Percentiles rank a stretch among this genome's conserved stretches.
phyloP scores from a whole-genome alignment of 1,140 invertebrate species.

The Bombus sibiricus region DNA sequence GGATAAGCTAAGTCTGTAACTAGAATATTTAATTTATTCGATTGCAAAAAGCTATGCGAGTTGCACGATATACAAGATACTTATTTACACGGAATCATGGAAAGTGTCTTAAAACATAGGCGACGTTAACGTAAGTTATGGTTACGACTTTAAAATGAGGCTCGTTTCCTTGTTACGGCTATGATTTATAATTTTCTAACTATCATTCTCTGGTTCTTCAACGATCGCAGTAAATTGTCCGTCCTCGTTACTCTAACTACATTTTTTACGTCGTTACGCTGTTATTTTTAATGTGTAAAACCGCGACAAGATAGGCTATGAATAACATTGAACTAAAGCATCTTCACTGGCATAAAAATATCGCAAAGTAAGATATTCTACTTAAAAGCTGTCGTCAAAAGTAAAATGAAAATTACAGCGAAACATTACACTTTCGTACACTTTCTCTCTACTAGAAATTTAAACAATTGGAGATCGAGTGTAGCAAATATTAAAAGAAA shows the following conservation, averaged over 20 bases:
- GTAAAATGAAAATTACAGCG: neutral
- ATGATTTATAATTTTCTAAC: conserved; percentile 15
- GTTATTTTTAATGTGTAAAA: neutral
- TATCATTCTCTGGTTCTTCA: conserved; percentile 11
- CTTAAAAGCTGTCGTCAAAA: neutral
- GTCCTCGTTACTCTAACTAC: neutral
- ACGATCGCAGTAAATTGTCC: conserved; percentile 4
- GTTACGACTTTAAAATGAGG: neutral
- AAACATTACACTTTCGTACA: neutral
- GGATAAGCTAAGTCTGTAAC: too few species aligned
- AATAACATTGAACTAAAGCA: neutral
- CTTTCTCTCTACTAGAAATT: neutral
- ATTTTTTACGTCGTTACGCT: neutral
- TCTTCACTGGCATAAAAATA: neutral
- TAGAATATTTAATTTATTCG: neutral
- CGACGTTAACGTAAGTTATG: conserved; percentile 9
- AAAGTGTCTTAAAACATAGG: neutral
- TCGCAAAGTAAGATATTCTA: neutral
- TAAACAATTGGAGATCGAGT: neutral
- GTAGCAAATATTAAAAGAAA: neutral
- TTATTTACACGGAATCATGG: neutral
- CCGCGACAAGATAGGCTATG: too few species aligned
- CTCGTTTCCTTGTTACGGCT: neutral
- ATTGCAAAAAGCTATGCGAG: neutral
- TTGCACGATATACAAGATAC: neutral